Evolutionary conservation across 2,888 invertebrate genomes (phyloP).

Genomic region (Stenotaenia linearis): DNA sequence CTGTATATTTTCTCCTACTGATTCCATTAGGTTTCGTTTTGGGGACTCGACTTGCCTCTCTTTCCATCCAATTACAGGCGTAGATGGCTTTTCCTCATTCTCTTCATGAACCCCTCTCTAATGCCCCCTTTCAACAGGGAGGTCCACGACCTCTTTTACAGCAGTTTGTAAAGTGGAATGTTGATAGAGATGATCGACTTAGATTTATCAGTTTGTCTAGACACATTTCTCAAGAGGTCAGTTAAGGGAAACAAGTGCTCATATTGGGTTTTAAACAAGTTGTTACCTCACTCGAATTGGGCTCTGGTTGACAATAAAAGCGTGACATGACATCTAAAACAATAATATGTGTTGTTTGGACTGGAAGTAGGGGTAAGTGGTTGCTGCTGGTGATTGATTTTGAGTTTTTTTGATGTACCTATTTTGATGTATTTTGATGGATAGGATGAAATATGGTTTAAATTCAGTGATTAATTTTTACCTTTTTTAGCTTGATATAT

Average conservation of each 20-base stretch:
- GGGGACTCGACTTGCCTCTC: not conserved
- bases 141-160: not conserved
- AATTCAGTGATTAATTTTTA: no score
- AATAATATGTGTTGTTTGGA: no score
- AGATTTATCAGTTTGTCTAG: not conserved
- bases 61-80: not conserved
- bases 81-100: not conserved
- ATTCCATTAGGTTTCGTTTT: not conserved
- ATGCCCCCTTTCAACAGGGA: not conserved
- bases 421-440: no score
- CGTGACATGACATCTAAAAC: no score
- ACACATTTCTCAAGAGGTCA: not conserved
- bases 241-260: not conserved
- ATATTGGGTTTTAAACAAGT: no score
- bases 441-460: no score
- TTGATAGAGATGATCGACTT: not conserved
- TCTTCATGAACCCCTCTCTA: not conserved
- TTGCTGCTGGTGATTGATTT: no score
- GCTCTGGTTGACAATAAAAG: no score
- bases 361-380: no score
- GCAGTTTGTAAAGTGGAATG: not conserved
- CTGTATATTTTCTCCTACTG: not conserved
- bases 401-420: no score
- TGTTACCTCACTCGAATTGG: no score
- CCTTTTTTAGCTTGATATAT: no score